Percentiles rank a stretch among this genome's conserved stretches.
Conservation (phyloP, 2,888 invertebrate genomes). For the Cantharis rufa region DNA sequence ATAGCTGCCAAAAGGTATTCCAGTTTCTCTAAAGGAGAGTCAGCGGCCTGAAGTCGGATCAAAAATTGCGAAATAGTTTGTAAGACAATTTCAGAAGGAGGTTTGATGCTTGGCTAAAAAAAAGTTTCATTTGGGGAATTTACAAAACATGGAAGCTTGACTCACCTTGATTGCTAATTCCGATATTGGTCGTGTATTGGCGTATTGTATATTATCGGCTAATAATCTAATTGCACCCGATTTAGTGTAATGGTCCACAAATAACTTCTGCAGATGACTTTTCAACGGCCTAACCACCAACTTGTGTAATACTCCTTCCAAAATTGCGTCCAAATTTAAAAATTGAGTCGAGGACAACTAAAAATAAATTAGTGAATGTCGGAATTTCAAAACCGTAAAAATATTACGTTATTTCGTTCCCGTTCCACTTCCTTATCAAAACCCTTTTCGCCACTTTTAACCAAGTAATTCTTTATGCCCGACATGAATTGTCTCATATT, state of each 20-base stretch:
- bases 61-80: slow-evolving; percentile 79
- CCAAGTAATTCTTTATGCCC: slow-evolving; percentile 97
- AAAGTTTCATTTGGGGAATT: background rate
- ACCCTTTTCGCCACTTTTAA: slow-evolving; percentile 92
- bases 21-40: slow-evolving; percentile 90
- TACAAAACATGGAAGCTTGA: background rate
- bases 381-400: background rate
- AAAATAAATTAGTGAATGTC: slow-evolving; percentile 33
- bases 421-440: slow-evolving; percentile 90
- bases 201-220: slow-evolving; percentile 72
- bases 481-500: slow-evolving; percentile 97
- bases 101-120: slow-evolving; percentile 68
- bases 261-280: slow-evolving; percentile 79
- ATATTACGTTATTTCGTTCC: slow-evolving; percentile 73
- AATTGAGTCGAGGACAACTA: slow-evolving; percentile 88
- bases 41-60: slow-evolving; percentile 84
- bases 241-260: slow-evolving; percentile 85
- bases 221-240: slow-evolving; percentile 73
- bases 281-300: slow-evolving; percentile 86
- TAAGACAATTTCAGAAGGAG: slow-evolving; percentile 76
- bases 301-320: slow-evolving; percentile 93
- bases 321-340: slow-evolving; percentile 91
- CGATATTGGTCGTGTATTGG: slow-evolving; percentile 68
- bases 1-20: slow-evolving; percentile 89
- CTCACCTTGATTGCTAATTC: slow-evolving; percentile 72